Evolutionary conservation across 2,888 invertebrate genomes (phyloP).

Genomic region (Tridacna crocea): DNA sequence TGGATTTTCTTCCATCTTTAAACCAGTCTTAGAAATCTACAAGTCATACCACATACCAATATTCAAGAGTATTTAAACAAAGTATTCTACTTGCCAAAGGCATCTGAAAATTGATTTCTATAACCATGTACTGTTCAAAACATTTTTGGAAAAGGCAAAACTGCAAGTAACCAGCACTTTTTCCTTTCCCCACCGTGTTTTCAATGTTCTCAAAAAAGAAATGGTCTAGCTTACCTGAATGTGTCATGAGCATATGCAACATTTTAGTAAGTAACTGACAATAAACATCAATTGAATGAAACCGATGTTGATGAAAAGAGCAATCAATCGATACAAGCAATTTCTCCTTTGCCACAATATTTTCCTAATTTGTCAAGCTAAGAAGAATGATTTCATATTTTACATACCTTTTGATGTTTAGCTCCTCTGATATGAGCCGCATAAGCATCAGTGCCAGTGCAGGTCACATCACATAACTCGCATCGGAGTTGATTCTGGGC

Average conservation of each 20-base stretch:
- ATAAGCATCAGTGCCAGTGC: slow-evolving; percentile 99
- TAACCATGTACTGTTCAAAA: no score
- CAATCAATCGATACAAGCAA: neutral
- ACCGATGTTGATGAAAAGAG: neutral
- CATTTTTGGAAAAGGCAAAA: no score
- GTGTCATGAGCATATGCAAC: neutral
- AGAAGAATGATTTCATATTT: no score
- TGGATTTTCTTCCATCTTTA: no score
- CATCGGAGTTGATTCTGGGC: slow-evolving; percentile 92
- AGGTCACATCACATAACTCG: slow-evolving; percentile 98
- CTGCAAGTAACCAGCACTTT: no score
- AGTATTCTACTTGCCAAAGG: no score
- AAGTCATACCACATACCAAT: no score
- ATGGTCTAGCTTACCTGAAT: neutral
- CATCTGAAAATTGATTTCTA: no score
- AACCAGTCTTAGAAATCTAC: no score
- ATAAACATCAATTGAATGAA: neutral
- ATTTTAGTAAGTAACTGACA: neutral
- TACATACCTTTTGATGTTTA: slow-evolving; percentile 95
- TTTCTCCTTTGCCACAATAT: neutral
- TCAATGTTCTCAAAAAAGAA: neutral
- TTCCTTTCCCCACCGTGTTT: no score
- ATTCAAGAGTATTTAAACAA: no score
- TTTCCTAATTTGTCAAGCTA: neutral
- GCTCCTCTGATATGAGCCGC: slow-evolving; percentile 98